Evolutionary conservation across 1,140 invertebrate genomes (phyloP).

Genomic region (Alviniconcha marisindica): DNA sequence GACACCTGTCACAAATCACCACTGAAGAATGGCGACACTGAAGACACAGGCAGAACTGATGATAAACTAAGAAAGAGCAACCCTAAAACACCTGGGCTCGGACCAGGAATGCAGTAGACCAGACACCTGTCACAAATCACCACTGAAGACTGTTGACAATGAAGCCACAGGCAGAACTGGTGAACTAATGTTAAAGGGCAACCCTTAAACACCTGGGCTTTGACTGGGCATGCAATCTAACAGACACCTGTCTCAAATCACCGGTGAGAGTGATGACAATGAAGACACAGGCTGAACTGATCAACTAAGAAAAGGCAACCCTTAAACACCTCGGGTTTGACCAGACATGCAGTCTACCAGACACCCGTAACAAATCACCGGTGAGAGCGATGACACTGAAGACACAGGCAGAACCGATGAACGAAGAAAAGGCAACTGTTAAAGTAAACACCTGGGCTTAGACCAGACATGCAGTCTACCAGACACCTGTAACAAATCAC

Average conservation of each 20-base stretch:
- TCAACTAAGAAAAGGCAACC: conserved; percentile 55
- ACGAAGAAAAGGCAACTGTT: conserved; percentile 57
- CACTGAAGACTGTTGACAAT: too few species aligned
- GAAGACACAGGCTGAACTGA: neutral
- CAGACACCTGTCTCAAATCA: too few species aligned
- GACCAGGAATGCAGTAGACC: neutral
- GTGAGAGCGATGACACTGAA: too few species aligned
- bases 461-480: neutral
- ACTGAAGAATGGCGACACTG: too few species aligned
- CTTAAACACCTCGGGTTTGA: conserved; percentile 57
- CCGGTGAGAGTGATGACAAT: too few species aligned
- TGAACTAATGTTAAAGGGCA: too few species aligned
- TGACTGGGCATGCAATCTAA: too few species aligned
- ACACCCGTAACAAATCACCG: too few species aligned
- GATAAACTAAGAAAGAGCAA: too few species aligned
- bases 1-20: too few species aligned
- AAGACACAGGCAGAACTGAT: neutral
- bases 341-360: conserved; percentile 59
- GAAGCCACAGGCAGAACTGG: too few species aligned
- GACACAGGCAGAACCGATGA: neutral
- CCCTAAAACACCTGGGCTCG: neutral
- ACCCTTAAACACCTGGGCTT: too few species aligned
- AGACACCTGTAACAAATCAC: neutral
- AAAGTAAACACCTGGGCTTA: conserved; percentile 31
- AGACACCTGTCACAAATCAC: neutral